Conservation (phyloP, 2,888 invertebrate genomes). For the Halictus quadricinctus region DNA sequence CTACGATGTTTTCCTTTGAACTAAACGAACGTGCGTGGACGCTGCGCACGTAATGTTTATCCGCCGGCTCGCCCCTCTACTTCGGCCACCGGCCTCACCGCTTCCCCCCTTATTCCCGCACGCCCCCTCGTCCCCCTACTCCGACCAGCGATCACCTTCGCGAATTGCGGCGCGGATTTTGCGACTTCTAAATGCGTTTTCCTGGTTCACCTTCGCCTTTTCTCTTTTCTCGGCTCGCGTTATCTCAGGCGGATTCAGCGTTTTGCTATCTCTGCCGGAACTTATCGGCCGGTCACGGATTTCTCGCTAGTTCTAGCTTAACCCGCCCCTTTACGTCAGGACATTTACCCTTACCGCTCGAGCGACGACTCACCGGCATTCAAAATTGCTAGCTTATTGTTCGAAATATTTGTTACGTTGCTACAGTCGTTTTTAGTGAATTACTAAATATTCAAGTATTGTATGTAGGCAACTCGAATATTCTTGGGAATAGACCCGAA, state of each 20-base stretch:
- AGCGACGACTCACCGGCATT: not conserved
- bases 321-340: not conserved
- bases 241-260: not conserved
- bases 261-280: not conserved
- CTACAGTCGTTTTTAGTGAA: not conserved
- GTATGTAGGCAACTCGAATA: not conserved
- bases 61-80: constrained; percentile 61
- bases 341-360: not conserved
- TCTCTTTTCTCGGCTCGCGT: not conserved
- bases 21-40: constrained; percentile 71
- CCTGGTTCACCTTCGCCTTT: not conserved
- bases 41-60: constrained; percentile 74
- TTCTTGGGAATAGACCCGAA: no score
- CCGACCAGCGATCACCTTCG: constrained; percentile 50
- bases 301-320: not conserved
- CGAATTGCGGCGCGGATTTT: constrained; percentile 36
- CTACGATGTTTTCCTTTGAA: constrained; percentile 68
- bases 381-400: not conserved
- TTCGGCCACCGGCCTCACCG: constrained; percentile 31
- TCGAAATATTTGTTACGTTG: not conserved
- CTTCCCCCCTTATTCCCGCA: constrained; percentile 20
- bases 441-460: not conserved
- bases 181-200: constrained; percentile 34
- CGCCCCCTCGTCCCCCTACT: constrained; percentile 34
- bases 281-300: not conserved